A percentile compares a stretch with the other conserved stretches of the same genome.
Conservation (phyloP, 2,888 invertebrate genomes). For the Thumatha senex region DNA sequence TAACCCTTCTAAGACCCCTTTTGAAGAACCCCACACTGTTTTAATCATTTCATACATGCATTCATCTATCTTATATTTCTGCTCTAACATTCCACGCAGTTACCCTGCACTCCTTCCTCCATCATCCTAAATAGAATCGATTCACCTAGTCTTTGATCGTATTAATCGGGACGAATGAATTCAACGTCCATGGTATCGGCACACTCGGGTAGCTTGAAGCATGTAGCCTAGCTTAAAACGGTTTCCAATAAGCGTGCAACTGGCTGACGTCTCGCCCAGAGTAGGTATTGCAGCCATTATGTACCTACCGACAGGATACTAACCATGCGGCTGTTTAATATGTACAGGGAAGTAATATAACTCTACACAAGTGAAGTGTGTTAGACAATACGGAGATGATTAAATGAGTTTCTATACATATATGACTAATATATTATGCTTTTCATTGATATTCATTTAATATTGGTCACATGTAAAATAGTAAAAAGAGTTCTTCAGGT, state of each 20-base stretch:
- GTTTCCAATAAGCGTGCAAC: conserved; percentile 20
- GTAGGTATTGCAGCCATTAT: conserved; percentile 21
- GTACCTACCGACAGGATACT: conserved; percentile 17
- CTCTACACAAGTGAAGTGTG: conserved; percentile 27
- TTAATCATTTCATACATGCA: too few species aligned
- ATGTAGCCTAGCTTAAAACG: conserved; percentile 3
- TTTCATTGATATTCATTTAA: too few species aligned
- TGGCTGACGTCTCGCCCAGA: conserved; percentile 23
- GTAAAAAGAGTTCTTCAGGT: too few species aligned
- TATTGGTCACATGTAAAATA: too few species aligned
- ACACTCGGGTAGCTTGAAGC: neutral
- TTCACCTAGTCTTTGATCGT: neutral
- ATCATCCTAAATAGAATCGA: too few species aligned
- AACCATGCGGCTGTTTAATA: conserved; percentile 25
- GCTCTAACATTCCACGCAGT: too few species aligned
- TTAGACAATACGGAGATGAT: conserved; percentile 28
- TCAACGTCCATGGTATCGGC: neutral
- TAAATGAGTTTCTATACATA: conserved; percentile 18
- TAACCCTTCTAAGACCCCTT: too few species aligned
- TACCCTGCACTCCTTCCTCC: too few species aligned
- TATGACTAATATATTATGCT: too few species aligned
- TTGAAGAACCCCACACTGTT: too few species aligned
- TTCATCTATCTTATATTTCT: too few species aligned
- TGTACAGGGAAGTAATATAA: conserved; percentile 29
- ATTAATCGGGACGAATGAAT: neutral